These are phyloP conservation scores for Spodoptera littoralis DNA, from an alignment of 2,888 invertebrate genomes.

Conservation along the genomic window DNA sequence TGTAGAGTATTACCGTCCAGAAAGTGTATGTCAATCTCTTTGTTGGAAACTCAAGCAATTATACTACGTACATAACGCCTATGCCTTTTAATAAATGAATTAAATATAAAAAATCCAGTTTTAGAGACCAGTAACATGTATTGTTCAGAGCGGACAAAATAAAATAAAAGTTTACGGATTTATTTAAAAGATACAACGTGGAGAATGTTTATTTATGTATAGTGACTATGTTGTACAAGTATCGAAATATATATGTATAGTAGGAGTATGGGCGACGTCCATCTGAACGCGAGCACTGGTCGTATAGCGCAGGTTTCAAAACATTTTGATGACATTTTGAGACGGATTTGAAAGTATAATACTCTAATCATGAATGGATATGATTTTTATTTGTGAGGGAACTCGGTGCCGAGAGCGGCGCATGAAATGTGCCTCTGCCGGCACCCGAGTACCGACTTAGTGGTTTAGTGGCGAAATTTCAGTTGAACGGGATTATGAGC, in stretches of 20 bases:
- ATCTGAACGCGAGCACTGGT: conserved; percentile 46
- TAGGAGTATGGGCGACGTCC: conserved; percentile 39
- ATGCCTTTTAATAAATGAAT: conserved; percentile 47
- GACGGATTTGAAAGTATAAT: conserved; percentile 63
- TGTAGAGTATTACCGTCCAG: conserved; percentile 61
- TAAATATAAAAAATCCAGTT: conserved; percentile 30
- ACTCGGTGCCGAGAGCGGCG: conserved; percentile 54
- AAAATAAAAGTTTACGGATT: conserved; percentile 30
- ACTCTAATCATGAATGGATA: conserved; percentile 69
- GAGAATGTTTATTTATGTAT: conserved; percentile 51
- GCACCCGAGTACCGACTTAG: conserved; percentile 64
- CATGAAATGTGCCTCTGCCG: conserved; percentile 69
- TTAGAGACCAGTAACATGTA: conserved; percentile 38
- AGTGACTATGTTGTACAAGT: conserved; percentile 42
- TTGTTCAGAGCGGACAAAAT: conserved; percentile 50
- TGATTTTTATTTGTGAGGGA: conserved; percentile 61
- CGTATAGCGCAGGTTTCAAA: conserved; percentile 59
- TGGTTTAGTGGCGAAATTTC: conserved; percentile 74
- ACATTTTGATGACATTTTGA: conserved; percentile 65
- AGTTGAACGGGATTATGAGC: conserved; percentile 68
- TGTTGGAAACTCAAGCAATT: conserved; percentile 63
- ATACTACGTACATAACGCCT: conserved; percentile 49
- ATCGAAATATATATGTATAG: conserved; percentile 39
- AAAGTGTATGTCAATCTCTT: conserved; percentile 57
- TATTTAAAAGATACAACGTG: conserved; percentile 43